These are phyloP conservation scores for Lepus townsendii DNA, from an alignment of 2,797 vertebrate genomes.

Conservation along the genomic window DNA sequence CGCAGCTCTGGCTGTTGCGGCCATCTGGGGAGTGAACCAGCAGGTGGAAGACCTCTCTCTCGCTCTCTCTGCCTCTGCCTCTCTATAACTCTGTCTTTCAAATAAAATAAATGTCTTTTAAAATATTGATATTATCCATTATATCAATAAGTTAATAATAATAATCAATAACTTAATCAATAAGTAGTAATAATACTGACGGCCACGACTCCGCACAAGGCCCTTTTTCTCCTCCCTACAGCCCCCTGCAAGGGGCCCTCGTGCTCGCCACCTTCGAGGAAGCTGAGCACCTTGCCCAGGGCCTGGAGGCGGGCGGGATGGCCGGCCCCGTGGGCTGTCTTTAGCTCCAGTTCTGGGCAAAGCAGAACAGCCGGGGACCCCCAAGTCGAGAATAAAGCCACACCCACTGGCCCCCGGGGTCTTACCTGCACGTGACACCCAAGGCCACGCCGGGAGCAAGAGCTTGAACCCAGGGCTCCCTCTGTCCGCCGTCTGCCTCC, in stretches of 20 bases:
- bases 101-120: too few relatives aligned
- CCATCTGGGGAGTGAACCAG: too few relatives aligned
- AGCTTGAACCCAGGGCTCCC: neutral
- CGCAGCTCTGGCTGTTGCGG: too few relatives aligned
- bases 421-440: rapidly evolving
- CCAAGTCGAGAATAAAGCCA: neutral
- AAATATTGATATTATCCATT: too few relatives aligned
- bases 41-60: too few relatives aligned
- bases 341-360: neutral
- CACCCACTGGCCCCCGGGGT: neutral
- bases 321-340: too few relatives aligned
- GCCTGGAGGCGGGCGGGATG: neutral
- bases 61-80: too few relatives aligned
- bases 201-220: neutral
- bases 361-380: neutral
- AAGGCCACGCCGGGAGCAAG: neutral
- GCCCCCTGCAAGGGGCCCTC: neutral
- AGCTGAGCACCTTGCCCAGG: neutral
- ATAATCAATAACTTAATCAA: too few relatives aligned
- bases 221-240: neutral
- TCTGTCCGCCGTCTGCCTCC: neutral
- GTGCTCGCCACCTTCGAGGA: too few relatives aligned
- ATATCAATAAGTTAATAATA: too few relatives aligned
- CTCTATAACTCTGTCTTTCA: too few relatives aligned
- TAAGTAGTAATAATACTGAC: rapidly evolving